Percentiles rank a stretch among this genome's conserved stretches.
phyloP scores from a whole-genome alignment of 2,888 invertebrate species.

The Schrankia costaestrigalis region DNA sequence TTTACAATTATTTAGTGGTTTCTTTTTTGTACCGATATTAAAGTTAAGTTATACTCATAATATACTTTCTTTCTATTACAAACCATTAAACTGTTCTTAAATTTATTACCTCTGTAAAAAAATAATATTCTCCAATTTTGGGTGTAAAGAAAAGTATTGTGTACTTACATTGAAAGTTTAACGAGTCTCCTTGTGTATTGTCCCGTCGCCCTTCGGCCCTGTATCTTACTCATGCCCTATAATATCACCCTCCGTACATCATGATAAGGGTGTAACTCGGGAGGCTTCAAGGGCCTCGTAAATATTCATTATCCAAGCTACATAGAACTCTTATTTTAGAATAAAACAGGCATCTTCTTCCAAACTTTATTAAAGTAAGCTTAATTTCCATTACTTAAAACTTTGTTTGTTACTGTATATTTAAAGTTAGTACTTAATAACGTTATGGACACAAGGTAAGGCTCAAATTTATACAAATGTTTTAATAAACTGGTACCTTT shows the following conservation, averaged over 20 bases:
- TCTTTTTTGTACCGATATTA: no score
- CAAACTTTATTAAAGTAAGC: slow-evolving; percentile 29
- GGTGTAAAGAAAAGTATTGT: no score
- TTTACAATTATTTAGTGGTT: no score
- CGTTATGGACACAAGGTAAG: no score
- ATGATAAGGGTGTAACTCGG: slow-evolving; percentile 43
- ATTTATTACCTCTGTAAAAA: no score
- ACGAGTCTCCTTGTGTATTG: slow-evolving; percentile 23
- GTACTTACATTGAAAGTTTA: slow-evolving; percentile 28
- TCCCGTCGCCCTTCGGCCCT: slow-evolving; percentile 23
- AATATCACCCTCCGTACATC: slow-evolving; percentile 40
- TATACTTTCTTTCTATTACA: no score
- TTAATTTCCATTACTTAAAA: slow-evolving; percentile 38
- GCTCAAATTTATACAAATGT: no score
- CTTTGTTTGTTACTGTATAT: slow-evolving; percentile 14
- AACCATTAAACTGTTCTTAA: no score
- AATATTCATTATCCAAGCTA: slow-evolving; percentile 49
- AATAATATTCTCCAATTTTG: no score
- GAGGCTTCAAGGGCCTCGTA: slow-evolving; percentile 36
- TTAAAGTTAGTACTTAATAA: no score
- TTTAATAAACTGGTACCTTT: no score
- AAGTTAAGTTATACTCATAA: no score
- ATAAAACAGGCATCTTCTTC: slow-evolving; percentile 34
- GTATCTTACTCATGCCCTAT: slow-evolving; percentile 34
- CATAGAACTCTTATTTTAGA: slow-evolving; percentile 50